These are phyloP conservation scores for Echeneis naucrates DNA, from an alignment of 2,797 vertebrate species.

Conservation along the genomic window DNA sequence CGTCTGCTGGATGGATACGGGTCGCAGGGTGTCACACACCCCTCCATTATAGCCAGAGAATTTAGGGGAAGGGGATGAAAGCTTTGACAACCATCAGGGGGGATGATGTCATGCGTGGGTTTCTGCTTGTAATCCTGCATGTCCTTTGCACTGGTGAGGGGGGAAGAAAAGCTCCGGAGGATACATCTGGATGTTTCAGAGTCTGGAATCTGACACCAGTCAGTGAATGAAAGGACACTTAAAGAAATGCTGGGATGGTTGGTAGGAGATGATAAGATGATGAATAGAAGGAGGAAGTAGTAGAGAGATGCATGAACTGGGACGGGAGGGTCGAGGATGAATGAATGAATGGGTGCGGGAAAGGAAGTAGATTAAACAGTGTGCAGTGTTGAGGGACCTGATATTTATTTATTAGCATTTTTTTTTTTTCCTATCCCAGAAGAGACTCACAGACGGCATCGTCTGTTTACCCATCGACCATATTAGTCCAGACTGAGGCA, in stretches of 20 bases:
- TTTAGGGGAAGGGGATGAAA: slow-evolving; percentile 46
- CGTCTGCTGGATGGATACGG: slow-evolving; percentile 28
- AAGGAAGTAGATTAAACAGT: slow-evolving; percentile 46
- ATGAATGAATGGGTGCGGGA: slow-evolving; percentile 43
- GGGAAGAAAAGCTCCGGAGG: slow-evolving; percentile 57
- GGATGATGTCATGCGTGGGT: slow-evolving; percentile 77
- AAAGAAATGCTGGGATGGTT: slow-evolving; percentile 25
- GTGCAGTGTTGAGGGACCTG: neutral
- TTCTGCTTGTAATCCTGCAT: slow-evolving; percentile 44
- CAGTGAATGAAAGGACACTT: slow-evolving; percentile 58
- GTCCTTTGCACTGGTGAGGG: slow-evolving; percentile 58
- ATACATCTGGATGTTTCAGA: slow-evolving; percentile 75
- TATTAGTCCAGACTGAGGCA: too few relatives aligned
- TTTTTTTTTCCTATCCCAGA: too few relatives aligned
- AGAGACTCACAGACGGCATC: too few relatives aligned
- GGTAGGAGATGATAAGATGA: slow-evolving; percentile 37
- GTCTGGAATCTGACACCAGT: slow-evolving; percentile 67
- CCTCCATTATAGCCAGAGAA: slow-evolving; percentile 26
- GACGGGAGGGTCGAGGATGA: slow-evolving; percentile 17
- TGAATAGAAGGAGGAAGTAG: slow-evolving; percentile 50
- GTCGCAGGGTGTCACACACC: slow-evolving; percentile 41
- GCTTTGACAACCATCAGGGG: slow-evolving; percentile 62
- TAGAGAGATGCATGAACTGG: slow-evolving; percentile 38
- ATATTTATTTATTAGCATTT: too few relatives aligned
- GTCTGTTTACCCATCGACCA: too few relatives aligned